Evolutionary conservation across 1,140 invertebrate species (phyloP), one percentile per base, ranked within the genome.

Genomic region (Drosophila kurseongensis): DNA sequence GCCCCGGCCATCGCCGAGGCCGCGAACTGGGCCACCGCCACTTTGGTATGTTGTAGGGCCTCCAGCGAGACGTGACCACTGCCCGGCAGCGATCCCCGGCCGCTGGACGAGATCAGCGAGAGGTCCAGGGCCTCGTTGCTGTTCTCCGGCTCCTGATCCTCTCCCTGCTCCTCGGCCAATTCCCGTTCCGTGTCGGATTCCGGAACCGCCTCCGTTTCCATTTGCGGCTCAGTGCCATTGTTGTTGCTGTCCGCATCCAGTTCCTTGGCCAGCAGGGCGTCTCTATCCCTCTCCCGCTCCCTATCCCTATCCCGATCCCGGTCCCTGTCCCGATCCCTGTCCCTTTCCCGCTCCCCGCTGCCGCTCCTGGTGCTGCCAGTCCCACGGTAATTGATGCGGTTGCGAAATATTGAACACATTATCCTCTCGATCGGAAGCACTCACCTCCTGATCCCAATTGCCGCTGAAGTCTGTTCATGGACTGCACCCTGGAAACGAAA

Each of bases 1-100:
- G n/a, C 50, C 1, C 59, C 75, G 5, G 96, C 95, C 92, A 97
- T 94, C 5, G 96, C 96, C 1, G 96, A 96, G 9, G 97, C 96
- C 14, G 96, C 96, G 91, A 98, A 98, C 93, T 99, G 98, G 1
- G 98, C 97, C 58, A 99, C 97, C 6, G 98, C 98, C 72, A 92
- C 91, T 91, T 92, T 92, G 78, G 91, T 92, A 57, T 98, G 97
- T 93, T 97, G 97, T 48, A 98, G 98, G 91, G 97, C 98, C 91
- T 97, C 96, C 57, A 99, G 93, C 9, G 97, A 97, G 91, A 92
- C 90, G 62, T 92, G 90, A 47, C 91, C 86, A 18, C 78, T 88
- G 4, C 47, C 67, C 8, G 90, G 77, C 73, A 91, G 55, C 0
- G 65, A 62, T 29, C 42, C 62, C 41, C 83, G 65, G 7, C 47